Percentiles rank a stretch among this genome's conserved stretches.
These are phyloP conservation scores for Apaloderma vittatum DNA, from an alignment of 2,113 vertebrate genomes.

Conservation along the genomic window DNA sequence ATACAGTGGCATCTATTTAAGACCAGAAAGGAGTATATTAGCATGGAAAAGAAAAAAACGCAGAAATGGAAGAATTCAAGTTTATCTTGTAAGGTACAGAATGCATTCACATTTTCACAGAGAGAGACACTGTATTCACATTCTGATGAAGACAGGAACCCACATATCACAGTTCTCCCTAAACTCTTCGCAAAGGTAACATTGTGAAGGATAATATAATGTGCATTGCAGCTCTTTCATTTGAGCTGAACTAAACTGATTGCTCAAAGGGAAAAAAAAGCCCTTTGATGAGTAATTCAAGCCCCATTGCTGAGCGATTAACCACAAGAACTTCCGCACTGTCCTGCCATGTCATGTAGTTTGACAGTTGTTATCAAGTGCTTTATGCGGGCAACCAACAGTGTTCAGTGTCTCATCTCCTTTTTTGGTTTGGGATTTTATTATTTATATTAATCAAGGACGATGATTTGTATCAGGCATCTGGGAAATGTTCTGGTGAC, in stretches of 20 bases:
- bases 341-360: background rate
- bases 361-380: background rate
- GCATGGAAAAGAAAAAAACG: conserved; percentile 19
- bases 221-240: background rate
- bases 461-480: conserved; percentile 42
- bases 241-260: background rate
- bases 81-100: conserved; percentile 42
- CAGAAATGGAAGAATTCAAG: conserved; percentile 54
- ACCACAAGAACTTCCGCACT: background rate
- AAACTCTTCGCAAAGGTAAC: background rate
- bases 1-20: conserved; percentile 22
- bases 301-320: background rate
- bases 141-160: conserved; percentile 27
- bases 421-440: conserved; percentile 57
- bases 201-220: background rate
- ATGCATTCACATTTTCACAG: conserved; percentile 61
- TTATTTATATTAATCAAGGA: conserved; percentile 40
- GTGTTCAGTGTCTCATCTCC: conserved; percentile 51
- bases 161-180: background rate
- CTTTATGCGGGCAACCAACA: conserved; percentile 5
- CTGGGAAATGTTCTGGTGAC: conserved; percentile 9
- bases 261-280: background rate
- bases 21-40: background rate
- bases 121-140: conserved; percentile 51
- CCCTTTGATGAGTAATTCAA: conserved; percentile 23